A percentile compares a stretch with the other conserved stretches of the same genome.
phyloP scores from a whole-genome alignment of 1,140 invertebrate genomes.

The Leucophenga varia region DNA sequence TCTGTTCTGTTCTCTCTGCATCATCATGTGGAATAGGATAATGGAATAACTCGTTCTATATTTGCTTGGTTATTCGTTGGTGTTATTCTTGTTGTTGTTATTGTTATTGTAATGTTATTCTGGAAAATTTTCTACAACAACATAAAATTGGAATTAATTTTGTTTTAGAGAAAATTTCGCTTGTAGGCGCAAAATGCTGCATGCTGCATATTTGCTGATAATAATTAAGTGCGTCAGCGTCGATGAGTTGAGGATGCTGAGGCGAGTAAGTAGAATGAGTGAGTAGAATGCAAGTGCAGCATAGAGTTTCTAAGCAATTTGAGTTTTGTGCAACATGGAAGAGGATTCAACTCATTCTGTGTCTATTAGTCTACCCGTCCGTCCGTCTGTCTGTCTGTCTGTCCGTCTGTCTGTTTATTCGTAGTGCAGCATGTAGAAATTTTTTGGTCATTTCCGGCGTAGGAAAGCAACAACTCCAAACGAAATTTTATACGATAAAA shows the following conservation, averaged over 20 bases:
- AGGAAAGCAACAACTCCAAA: constrained; percentile 24
- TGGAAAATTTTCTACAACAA: constrained; percentile 47
- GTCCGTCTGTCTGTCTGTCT: neutral
- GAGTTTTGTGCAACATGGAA: neutral
- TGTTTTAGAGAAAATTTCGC: constrained; percentile 52
- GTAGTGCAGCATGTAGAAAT: constrained; percentile 3
- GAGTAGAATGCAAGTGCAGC: neutral
- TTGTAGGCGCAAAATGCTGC: constrained; percentile 25
- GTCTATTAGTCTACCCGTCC: constrained; percentile 17
- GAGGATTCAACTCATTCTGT: constrained; percentile 20
- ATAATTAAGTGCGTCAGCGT: constrained; percentile 52
- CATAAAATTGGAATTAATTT: constrained; percentile 52
- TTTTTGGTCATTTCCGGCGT: constrained; percentile 43
- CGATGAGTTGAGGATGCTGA: too few relatives aligned
- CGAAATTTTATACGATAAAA: constrained; percentile 47
- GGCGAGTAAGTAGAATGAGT: neutral
- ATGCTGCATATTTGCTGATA: constrained; percentile 53
- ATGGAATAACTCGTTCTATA: too few relatives aligned
- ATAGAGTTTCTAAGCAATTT: neutral
- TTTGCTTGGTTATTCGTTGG: constrained; percentile 14
- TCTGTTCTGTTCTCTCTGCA: constrained; percentile 15
- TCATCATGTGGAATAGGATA: too few relatives aligned
- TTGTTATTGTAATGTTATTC: constrained; percentile 17
- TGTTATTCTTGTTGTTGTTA: constrained; percentile 29
- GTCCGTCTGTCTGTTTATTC: constrained; percentile 2